These are phyloP conservation scores for Musca domestica DNA, from an alignment of 1,140 invertebrate genomes.

Conservation along the genomic window DNA sequence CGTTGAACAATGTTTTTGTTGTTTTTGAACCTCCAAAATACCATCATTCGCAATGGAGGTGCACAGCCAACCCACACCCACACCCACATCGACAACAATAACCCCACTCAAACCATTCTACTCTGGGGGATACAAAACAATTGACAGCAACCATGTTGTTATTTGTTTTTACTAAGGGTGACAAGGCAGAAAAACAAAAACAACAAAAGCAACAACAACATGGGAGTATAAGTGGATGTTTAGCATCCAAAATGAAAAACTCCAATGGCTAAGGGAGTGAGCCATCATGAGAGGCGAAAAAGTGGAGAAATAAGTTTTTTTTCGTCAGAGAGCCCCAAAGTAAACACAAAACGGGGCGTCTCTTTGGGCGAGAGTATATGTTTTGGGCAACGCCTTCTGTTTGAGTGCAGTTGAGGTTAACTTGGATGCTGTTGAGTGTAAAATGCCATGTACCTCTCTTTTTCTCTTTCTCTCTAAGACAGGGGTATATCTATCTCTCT, in stretches of 20 bases:
- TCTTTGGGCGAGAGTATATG: not conserved
- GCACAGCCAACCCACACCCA: not conserved
- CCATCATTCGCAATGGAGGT: not conserved
- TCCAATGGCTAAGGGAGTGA: too few relatives aligned
- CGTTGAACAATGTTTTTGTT: too few relatives aligned
- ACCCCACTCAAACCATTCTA: too few relatives aligned
- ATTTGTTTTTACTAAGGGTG: constrained; percentile 10
- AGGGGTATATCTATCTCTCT: too few relatives aligned
- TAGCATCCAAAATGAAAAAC: too few relatives aligned
- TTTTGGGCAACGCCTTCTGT: constrained; percentile 11
- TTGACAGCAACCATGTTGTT: constrained; percentile 20
- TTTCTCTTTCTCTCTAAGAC: not conserved
- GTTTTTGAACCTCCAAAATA: not conserved
- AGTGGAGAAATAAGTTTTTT: too few relatives aligned
- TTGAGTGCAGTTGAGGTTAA: not conserved
- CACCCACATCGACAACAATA: not conserved
- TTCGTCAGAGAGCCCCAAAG: too few relatives aligned
- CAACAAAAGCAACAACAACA: too few relatives aligned
- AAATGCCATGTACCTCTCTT: not conserved
- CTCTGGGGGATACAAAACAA: not conserved
- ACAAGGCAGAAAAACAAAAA: too few relatives aligned
- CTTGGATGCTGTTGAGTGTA: not conserved
- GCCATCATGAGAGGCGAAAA: too few relatives aligned
- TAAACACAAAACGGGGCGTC: too few relatives aligned
- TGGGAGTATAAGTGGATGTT: too few relatives aligned